Base-by-base conservation (phyloP, 2,113 vertebrate genomes). In the Platysternon megacephalum region DNA sequence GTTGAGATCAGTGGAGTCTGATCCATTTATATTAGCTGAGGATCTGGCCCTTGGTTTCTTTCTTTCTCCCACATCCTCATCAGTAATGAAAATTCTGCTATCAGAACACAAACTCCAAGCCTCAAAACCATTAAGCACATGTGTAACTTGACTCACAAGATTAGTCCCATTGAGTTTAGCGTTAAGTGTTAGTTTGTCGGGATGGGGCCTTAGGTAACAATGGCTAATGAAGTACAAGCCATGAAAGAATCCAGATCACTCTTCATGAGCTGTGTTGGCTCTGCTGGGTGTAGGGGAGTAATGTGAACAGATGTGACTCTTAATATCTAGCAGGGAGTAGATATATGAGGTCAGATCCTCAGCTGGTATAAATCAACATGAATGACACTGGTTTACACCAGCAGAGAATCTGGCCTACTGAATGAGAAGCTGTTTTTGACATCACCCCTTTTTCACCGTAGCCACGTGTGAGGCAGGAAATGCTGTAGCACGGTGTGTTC, bases 61-160 rank as follows among this genome's bases (percentile, higher is more conserved):
- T 90, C 79, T 13, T 19, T 87, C 22, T 78, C 42, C 26, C 42
- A 46, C 12, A 46, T 44, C 12, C 12, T 46, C 42, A 48, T 82
- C 86, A 79, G 46, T 84, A 68, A 35, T 11, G 44, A 87, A 93
- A 21, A 1, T 0, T 58, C 84, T 19, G 8, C 46, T 88, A 65
- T 76, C 90, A 87, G 88, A 94, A 72, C 74, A 78, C 42, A 29
- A 46, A 46, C 74, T 78, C 29, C 19, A 52, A 14, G 79, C 21
- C 85, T 81, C 88, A 17, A 58, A 83, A 55, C 14, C 72, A 58
- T 78, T 44, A 87, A 35, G n/a, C 35, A 2, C 1, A 3, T 3
- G 0, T 3, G 4, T 78, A 85, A 17, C 49, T 83, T 42, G 17
- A 11, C 48, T 86, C 3, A 5, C 0, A 0, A 68, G 68, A 2